Conservation (phyloP, 2,113 vertebrate genomes). For the Myxocyprinus asiaticus region DNA sequence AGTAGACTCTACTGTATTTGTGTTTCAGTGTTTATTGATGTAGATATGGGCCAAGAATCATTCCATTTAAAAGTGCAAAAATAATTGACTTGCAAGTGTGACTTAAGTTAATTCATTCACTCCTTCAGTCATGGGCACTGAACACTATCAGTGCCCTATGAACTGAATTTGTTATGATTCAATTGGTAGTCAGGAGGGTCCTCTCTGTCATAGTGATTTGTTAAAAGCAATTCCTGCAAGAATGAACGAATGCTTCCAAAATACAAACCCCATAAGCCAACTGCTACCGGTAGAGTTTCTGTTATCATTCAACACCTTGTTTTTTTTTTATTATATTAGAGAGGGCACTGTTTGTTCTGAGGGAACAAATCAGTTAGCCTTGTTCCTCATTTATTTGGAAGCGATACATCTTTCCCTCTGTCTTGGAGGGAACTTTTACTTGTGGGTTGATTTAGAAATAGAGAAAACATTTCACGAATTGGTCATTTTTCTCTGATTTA, state of each 20-base stretch:
- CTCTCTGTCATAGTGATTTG: slow-evolving; percentile 37
- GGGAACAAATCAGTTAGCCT: not conserved
- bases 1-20: not conserved
- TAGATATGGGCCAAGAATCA: not conserved
- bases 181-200: slow-evolving; percentile 23
- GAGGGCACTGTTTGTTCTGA: slow-evolving; percentile 24
- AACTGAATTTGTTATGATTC: slow-evolving; percentile 32
- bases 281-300: slow-evolving; percentile 26
- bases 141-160: not conserved
- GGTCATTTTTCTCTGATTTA: not conserved
- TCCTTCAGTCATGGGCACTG: not conserved
- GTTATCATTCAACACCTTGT: slow-evolving; percentile 22
- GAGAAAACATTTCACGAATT: not conserved
- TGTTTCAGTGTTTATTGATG: slow-evolving; percentile 8
- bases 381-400: not conserved
- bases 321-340: slow-evolving; percentile 19
- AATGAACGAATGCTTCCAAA: slow-evolving; percentile 23
- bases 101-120: slow-evolving; percentile 6
- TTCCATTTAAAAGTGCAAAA: slow-evolving; percentile 25
- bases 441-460: not conserved
- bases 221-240: slow-evolving; percentile 36
- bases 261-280: slow-evolving; percentile 34
- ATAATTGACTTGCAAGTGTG: slow-evolving; percentile 7
- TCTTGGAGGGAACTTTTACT: slow-evolving; percentile 12
- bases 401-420: slow-evolving; percentile 27